Evolutionary conservation across 2,888 invertebrate genomes (phyloP), one percentile per base, ranked within the genome.

Genomic region (Apeira syringaria): DNA sequence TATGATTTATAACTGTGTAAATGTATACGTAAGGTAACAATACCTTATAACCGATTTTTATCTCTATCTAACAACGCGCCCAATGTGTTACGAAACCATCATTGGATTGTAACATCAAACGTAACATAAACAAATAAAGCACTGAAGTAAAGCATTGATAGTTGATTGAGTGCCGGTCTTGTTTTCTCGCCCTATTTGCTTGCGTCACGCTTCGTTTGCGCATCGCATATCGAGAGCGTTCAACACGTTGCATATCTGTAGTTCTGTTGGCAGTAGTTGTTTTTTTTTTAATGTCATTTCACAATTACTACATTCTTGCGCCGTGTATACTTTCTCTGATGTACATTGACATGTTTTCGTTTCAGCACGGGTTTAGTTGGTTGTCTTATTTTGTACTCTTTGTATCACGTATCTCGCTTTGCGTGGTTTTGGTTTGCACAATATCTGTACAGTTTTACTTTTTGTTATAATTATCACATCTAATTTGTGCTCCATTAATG

Each of bases 181-280:
- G 70, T 77, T 76, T 74, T 63, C 59, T 59, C 78, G 78, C 72
- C 64, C 83, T 77, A 77, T 80, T 82, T 80, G 82, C 74, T 79
- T 74, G 51, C 49, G 67, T 59, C 72, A 80, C 78, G 82, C 80
- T 77, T 76, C 64, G 72, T 58, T 62, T 56, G 63, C 61, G 53
- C 70, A 65, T 61, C 53, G 54, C 48, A 56, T 58, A 56, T 64
- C 55, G 54, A 59, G 43, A 53, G 56, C 57, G 59, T 53, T 64
- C 60, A 53, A 60, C 64, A 51, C 58, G 57, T 61, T 64, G 61
- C 62, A 61, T 59, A 61, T 56, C 20, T 20, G 20, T 20, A 5
- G 20, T 20, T 20, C 47, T 52, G 50, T 59, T 50, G 51, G 56
- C 58, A 64, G 54, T 63, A 59, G 59, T 64, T 62, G 64, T 26